Evolutionary conservation across 2,797 vertebrate species (phyloP), one percentile per base, ranked within the genome.

Genomic region (Salmo trutta): DNA sequence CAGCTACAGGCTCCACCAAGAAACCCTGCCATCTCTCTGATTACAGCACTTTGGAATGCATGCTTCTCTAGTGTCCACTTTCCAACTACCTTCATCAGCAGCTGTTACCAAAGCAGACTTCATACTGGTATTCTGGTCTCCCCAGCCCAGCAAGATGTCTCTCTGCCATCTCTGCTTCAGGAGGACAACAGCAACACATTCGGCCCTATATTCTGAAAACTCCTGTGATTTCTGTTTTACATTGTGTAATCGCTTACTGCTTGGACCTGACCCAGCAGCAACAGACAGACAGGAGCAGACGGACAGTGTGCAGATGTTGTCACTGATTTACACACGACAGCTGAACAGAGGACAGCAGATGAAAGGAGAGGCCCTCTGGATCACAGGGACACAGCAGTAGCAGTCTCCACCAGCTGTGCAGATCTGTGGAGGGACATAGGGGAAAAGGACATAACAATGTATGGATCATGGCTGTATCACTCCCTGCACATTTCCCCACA

Each of bases 11-110:
- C 33, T 36, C 33, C 6, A 36, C 33, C 0, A 36, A 7, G 33
- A 36, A 7, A 36, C 1, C 33, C 33, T 36, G 33, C 33, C 1
- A 36, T 1, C 5, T 36, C 4, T 33, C 31, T 33, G 31, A 33
- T 33, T 36, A 36, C 33, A 36, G 87, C 79, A 83, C 87, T 83
- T 82, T 91, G 91, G 90, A 93, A 94, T 93, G 90, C 84, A 91
- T 88, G 89, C 90, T 92, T 90, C 89, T 90, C 87, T 84, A 84
- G 86, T 88, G 87, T 91, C 92, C 91, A 74, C 47, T 36, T 81
- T 68, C 71, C 68, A 62, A 36, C 64, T 31, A 12, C 24, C 14
- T 66, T 15, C 64, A 29, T 4, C 73, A 33, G 88, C 94, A 94
- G 93, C 92, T 94, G 93, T 91, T 75, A 75, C 70, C 62, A 67